Evolutionary conservation across 2,113 vertebrate species (phyloP).

Genomic region (Pontoporia blainvillei): DNA sequence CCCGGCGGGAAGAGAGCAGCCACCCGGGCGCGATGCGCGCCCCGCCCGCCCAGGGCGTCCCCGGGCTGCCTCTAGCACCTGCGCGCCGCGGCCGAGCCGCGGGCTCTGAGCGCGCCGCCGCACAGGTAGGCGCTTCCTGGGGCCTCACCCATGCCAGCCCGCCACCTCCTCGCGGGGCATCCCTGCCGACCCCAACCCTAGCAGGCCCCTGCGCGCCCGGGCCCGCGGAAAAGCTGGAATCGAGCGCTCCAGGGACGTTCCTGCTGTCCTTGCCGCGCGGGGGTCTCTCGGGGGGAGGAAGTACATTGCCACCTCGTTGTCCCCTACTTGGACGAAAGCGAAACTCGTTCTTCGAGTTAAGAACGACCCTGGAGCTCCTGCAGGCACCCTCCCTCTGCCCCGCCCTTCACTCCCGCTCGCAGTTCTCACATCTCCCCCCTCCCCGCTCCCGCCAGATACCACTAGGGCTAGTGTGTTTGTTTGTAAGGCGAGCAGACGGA

Average conservation of each 20-base stretch:
- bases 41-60: background rate
- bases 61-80: background rate
- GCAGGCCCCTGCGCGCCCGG: background rate
- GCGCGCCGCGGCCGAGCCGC: background rate
- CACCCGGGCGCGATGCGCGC: background rate
- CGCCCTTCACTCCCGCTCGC: background rate
- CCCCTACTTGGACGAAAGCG: constrained; percentile 12
- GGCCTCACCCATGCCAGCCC: background rate
- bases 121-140: constrained; percentile 38
- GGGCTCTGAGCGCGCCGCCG: constrained; percentile 2
- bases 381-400: background rate
- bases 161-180: background rate
- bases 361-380: background rate
- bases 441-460: background rate
- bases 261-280: background rate
- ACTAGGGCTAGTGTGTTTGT: background rate
- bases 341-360: background rate
- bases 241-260: background rate
- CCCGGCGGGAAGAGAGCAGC: background rate
- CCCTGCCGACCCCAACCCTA: background rate
- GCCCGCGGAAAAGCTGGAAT: background rate
- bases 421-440: background rate
- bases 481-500: background rate
- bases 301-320: background rate
- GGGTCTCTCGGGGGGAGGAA: background rate